Conservation (phyloP, 2,113 vertebrate species). For the Ursus arctos region DNA sequence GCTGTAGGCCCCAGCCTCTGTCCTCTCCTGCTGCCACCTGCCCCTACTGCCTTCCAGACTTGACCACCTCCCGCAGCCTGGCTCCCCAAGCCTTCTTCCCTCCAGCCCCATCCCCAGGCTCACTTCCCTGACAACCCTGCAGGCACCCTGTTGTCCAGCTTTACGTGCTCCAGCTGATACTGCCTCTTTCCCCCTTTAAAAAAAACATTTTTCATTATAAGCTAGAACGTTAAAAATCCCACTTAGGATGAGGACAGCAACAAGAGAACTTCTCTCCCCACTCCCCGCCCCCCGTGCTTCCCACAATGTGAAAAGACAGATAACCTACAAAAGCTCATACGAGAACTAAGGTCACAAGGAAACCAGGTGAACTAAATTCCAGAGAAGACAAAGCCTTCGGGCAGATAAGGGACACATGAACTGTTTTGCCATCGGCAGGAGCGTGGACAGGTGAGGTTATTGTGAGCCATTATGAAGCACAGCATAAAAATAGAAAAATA, state of each 20-base stretch:
- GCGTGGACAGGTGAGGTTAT: neutral
- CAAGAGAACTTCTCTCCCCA: neutral
- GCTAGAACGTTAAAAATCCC: neutral
- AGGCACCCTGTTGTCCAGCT: neutral
- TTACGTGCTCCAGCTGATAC: neutral
- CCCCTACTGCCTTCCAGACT: neutral
- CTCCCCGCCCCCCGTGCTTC: too few relatives aligned
- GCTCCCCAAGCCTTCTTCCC: neutral
- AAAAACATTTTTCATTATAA: neutral
- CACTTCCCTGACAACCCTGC: neutral
- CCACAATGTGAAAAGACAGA: neutral
- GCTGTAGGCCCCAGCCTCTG: neutral
- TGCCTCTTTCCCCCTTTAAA: neutral
- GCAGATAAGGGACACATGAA: accelerated
- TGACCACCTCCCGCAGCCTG: neutral
- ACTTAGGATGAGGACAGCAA: neutral
- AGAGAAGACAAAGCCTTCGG: neutral
- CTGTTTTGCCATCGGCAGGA: neutral
- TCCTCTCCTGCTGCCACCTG: neutral
- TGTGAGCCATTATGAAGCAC: neutral
- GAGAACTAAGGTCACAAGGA: neutral
- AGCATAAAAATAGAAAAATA: neutral
- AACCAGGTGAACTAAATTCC: neutral
- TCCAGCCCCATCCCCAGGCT: neutral
- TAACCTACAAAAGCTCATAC: neutral